Evolutionary conservation across 2,888 invertebrate species (phyloP).

Genomic region (Hirtodrosophila cameraria): DNA sequence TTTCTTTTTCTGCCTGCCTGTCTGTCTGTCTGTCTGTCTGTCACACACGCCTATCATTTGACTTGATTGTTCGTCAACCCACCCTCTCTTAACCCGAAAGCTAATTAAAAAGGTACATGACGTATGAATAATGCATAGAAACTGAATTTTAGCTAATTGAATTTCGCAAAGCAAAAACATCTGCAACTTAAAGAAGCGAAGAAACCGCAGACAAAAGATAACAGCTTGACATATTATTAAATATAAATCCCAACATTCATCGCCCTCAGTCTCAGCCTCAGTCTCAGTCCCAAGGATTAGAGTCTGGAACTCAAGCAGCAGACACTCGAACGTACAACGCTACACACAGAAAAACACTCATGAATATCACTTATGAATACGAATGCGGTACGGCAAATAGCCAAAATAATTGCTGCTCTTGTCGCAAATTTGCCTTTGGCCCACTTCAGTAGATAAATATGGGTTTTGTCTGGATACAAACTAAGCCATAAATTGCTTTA

Average conservation of each 20-base stretch:
- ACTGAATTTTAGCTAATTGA: constrained; percentile 50
- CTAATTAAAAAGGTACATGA: constrained; percentile 58
- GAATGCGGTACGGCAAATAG: constrained; percentile 21
- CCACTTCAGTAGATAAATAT: constrained; percentile 20
- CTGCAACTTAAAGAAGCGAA: constrained; percentile 26
- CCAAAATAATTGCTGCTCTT: constrained; percentile 49
- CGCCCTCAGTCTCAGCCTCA: constrained; percentile 32
- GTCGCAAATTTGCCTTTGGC: constrained; percentile 22
- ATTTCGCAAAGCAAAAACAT: constrained; percentile 17
- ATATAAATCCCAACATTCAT: constrained; percentile 49
- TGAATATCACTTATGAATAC: constrained; percentile 17
- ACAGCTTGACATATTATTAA: constrained; percentile 57
- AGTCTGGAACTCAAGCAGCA: too few relatives aligned
- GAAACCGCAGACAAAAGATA: constrained; percentile 15
- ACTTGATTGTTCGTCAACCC: neutral
- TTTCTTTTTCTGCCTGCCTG: constrained; percentile 28
- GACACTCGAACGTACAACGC: constrained; percentile 20
- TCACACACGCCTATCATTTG: constrained; percentile 30
- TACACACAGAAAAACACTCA: constrained; percentile 2
- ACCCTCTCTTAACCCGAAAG: constrained; percentile 19
- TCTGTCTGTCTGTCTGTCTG: constrained; percentile 12
- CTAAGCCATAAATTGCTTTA: constrained; percentile 7
- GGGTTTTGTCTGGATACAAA: constrained; percentile 5
- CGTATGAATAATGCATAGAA: constrained; percentile 26
- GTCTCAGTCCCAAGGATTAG: constrained; percentile 54